Evolutionary conservation across 2,113 vertebrate species (phyloP).

Genomic region (Proteles cristata): DNA sequence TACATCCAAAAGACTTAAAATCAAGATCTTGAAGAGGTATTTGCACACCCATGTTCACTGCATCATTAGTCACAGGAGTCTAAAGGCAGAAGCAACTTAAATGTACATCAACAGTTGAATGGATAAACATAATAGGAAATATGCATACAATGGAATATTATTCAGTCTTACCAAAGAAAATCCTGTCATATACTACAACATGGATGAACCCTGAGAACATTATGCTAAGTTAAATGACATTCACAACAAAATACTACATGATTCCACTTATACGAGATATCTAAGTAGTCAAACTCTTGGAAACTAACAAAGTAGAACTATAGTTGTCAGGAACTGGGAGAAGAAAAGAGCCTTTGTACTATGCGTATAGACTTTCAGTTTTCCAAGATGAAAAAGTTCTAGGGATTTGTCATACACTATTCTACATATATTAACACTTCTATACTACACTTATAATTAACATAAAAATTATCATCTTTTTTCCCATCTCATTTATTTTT

Average conservation of each 20-base stretch:
- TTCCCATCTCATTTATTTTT: neutral
- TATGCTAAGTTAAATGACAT: neutral
- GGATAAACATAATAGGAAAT: neutral
- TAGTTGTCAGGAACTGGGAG: neutral
- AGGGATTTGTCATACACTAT: neutral
- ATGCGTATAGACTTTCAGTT: neutral
- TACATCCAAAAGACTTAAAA: neutral
- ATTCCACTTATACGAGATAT: neutral
- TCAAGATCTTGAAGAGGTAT: neutral
- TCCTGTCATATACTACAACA: neutral
- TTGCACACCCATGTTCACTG: neutral
- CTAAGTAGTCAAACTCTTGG: neutral
- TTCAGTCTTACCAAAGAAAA: neutral
- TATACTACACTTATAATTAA: neutral
- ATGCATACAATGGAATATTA: neutral
- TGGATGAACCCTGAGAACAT: neutral
- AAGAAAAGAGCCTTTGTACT: neutral
- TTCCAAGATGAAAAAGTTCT: neutral
- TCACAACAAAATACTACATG: neutral
- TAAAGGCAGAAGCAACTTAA: neutral
- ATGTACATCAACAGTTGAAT: neutral
- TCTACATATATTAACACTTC: neutral
- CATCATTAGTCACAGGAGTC: neutral
- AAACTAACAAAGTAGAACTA: neutral
- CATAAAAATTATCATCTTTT: no score